A percentile compares a stretch with the other conserved stretches of the same genome.
phyloP scores from a whole-genome alignment of 2,113 vertebrate genomes.

The Myanophis thanlyinensis region DNA sequence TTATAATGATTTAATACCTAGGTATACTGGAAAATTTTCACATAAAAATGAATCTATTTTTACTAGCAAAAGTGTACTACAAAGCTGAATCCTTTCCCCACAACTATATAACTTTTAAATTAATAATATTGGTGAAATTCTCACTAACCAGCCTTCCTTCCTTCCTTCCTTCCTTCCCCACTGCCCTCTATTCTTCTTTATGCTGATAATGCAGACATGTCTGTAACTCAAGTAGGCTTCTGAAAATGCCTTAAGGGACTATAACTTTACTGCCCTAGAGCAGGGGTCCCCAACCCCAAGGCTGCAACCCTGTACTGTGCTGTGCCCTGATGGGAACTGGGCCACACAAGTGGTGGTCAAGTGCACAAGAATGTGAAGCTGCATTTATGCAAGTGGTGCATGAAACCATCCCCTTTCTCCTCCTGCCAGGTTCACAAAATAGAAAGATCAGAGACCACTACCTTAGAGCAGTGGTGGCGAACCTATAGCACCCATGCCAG shows the following conservation, averaged over 20 bases:
- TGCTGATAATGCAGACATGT: background rate
- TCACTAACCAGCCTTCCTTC: background rate
- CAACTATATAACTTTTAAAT: background rate
- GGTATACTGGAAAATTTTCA: background rate
- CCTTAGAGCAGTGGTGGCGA: too few species aligned
- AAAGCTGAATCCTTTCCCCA: too few species aligned
- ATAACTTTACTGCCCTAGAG: background rate
- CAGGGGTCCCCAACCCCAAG: too few species aligned
- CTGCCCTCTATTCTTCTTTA: background rate
- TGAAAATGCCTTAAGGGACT: background rate
- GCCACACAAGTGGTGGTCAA: background rate
- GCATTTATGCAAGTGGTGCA: background rate
- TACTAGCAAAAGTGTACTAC: too few species aligned
- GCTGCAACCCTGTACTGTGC: too few species aligned
- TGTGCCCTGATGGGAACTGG: background rate
- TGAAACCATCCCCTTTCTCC: background rate
- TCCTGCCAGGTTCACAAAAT: background rate
- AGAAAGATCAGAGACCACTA: background rate
- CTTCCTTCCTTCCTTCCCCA: background rate
- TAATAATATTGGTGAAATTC: background rate
- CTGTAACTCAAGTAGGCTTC: background rate
- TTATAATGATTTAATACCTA: background rate
- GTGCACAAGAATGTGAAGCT: background rate
- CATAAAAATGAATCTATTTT: too few species aligned
- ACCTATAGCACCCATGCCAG: too few species aligned